Evolutionary conservation across 2,888 invertebrate genomes (phyloP).

Genomic region (Germaria angustata): DNA sequence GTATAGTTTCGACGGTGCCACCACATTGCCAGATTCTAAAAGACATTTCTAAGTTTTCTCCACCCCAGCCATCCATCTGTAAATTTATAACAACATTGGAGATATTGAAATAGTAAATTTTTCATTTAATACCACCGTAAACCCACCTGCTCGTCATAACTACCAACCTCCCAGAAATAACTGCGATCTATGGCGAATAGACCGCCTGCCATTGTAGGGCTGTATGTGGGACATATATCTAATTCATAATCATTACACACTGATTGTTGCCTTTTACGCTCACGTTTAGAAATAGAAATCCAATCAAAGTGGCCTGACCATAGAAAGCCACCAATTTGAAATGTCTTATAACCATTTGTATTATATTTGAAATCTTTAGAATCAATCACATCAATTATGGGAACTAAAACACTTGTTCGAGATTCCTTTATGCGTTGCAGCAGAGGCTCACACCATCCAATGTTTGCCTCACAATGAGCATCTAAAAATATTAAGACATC

Average conservation of each 20-base stretch:
- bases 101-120: not conserved
- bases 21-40: constrained; percentile 95
- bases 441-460: constrained; percentile 93
- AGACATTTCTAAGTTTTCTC: constrained; percentile 98
- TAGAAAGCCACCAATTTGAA: constrained; percentile 80
- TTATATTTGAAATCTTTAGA: constrained; percentile 81
- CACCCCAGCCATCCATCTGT: constrained; percentile 97
- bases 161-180: constrained; percentile 97
- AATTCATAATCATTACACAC: constrained; percentile 72
- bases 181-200: constrained; percentile 94
- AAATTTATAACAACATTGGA: not conserved
- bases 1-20: constrained; percentile 94
- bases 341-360: constrained; percentile 79
- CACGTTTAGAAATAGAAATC: constrained; percentile 82
- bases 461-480: constrained; percentile 93
- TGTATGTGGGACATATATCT: constrained; percentile 80
- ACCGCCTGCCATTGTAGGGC: constrained; percentile 99
- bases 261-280: constrained; percentile 75
- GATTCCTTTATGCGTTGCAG: constrained; percentile 91
- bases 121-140: not conserved
- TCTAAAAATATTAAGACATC: constrained; percentile 93
- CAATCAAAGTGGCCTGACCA: constrained; percentile 97
- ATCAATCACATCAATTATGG: constrained; percentile 97
- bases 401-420: constrained; percentile 90
- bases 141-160: constrained; percentile 89